Base-by-base conservation (phyloP, 2,888 invertebrate genomes). In the Lasius fuliginosus region DNA sequence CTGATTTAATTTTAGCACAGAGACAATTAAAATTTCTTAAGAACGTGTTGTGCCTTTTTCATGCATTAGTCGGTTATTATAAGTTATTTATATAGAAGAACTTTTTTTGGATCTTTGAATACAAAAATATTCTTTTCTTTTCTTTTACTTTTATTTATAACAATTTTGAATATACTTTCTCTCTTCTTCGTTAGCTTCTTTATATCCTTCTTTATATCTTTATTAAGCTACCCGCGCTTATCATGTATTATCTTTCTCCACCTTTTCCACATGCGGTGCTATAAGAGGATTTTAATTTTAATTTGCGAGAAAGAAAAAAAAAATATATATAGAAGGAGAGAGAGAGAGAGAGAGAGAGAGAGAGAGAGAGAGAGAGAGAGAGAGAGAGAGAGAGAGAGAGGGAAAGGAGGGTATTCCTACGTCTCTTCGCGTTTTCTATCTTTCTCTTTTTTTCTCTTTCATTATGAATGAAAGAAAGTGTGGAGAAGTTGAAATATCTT, bases 231-330 rank as follows among this genome's bases (percentile, higher is more conserved):
- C 23, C 23, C 36, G 18, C 36, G 46, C 23, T 71, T 71, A 79
- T 71, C 18, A 33, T 36, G 60, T 62, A 73, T 81, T 79, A 79
- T 79, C 58, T 60, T 12, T 73, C 27, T 81, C 60, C 46, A 71
- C 18, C 36, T 71, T 81, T 42, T n/a, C 12, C 33, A 36, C 8
- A 18, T 71, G 49, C 18, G n/a, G 36, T n/a, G 36, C 23, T 79
- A 11, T 33, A 60, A 60, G 27, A 62, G 42, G 71, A 60, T 71
- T 79, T 79, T 46, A 23, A 12, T 23, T 69, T 69, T 60, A 76
- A 49, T 33, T 40, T 12, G 18, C 12, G 36, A 40, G n/a, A 46
- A 56, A 58, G 53, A 53, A 49, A n/a, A 6, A 15, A 12, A 60
- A 15, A 53, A 23, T 15, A 27, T 4, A 15, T 1, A 68, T 5